Evolutionary conservation across 2,113 vertebrate species (phyloP), one percentile per base, ranked within the genome.

Genomic region (Mirza zaza): DNA sequence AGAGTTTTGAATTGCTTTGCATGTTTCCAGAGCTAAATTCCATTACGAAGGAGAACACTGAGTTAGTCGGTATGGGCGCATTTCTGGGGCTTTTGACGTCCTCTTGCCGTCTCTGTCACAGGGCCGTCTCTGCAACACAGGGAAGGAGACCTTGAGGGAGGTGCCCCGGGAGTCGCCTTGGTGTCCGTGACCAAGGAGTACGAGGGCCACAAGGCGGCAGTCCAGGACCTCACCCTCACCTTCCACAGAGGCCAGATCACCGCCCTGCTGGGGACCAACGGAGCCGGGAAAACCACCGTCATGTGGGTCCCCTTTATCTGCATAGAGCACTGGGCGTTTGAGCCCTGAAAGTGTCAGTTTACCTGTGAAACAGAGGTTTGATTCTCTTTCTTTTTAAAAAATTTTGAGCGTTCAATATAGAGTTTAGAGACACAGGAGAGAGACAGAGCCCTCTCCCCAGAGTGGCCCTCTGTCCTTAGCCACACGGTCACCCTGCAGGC

Each of bases 221-320:
- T 99, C 45, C 97, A 94, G 87, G 97, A 98, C 76, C 98, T 99
- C 92, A 99, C 76, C 21, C 94, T 99, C 82, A 96, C 97, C 87
- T 99, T 99, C 94, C 94, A 94, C 8, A 96, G 87, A 63, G 98
- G 95, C 80, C 98, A 99, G 88, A 98, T 99, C 97, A 98, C 98
- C 0, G 98, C 97, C 0, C 93, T 99, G 32, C 77, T 99, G 96
- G 99, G 98, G 11, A 96, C 98, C 48, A 99, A 99, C 0, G 98
- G 98, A 5, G 98, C 98, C 25, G 98, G 98, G 81, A 99, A 99
- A 90, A 98, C 98, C 90, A 98, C 98, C 0, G 79, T 98, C 50
- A 98, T 99, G 98, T 98, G 77, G 45, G 98, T 96, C 45, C 32
- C 27, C 1, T 84, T 76, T 70, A 18, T 17, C 8, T 55, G 13